Percentiles rank a stretch among this genome's conserved stretches.
These are phyloP conservation scores for Erethizon dorsatum DNA, from an alignment of 2,797 vertebrate genomes.

Conservation along the genomic window DNA sequence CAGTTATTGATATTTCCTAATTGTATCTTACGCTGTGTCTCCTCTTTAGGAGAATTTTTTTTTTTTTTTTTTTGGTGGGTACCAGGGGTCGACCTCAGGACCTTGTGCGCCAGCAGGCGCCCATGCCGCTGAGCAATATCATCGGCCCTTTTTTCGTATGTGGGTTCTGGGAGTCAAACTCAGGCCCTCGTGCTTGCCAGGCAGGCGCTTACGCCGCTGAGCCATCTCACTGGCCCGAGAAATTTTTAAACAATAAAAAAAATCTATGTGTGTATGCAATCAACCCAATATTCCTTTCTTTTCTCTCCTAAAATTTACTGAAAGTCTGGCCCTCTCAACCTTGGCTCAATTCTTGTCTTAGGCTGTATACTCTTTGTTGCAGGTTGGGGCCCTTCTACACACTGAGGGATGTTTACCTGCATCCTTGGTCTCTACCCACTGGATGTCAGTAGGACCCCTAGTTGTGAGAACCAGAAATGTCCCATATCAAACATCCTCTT, in stretches of 20 bases:
- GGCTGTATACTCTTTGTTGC: neutral
- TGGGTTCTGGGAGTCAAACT: too few relatives aligned
- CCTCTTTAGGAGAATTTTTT: neutral
- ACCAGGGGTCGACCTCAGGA: too few relatives aligned
- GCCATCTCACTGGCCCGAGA: neutral
- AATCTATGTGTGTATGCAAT: neutral
- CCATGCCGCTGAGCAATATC: too few relatives aligned
- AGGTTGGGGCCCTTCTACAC: neutral
- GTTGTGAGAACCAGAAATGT: neutral
- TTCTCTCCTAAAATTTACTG: neutral
- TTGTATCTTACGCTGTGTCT: neutral
- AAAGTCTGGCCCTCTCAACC: neutral
- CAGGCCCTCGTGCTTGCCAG: too few relatives aligned
- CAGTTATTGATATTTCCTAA: neutral
- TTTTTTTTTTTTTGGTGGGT: too few relatives aligned
- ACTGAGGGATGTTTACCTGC: neutral
- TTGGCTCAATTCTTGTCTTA: neutral
- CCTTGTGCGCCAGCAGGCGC: too few relatives aligned
- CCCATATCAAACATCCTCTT: neutral
- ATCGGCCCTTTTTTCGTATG: too few relatives aligned
- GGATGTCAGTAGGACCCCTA: neutral
- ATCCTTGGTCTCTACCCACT: neutral
- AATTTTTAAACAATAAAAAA: neutral
- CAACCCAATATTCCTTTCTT: neutral
- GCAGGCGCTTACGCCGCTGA: too few relatives aligned